Percentiles rank a stretch among this genome's conserved stretches.
Evolutionary conservation across 2,888 invertebrate species (phyloP).

Genomic region (Acleris laterana): DNA sequence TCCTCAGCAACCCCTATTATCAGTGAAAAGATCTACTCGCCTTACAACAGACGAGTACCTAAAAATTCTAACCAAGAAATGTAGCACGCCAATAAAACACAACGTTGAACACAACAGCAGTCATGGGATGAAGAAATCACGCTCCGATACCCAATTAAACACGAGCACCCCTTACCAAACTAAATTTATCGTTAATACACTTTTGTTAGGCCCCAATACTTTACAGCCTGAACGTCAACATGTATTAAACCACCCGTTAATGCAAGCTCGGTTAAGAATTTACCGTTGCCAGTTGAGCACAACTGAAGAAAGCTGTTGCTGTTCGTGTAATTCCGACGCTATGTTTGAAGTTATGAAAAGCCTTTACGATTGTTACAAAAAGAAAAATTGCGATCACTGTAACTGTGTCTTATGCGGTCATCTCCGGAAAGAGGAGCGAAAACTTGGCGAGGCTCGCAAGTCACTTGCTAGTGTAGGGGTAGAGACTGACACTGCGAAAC

Average conservation of each 20-base stretch:
- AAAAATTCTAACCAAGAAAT: constrained; percentile 10
- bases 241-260: constrained; percentile 2
- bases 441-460: background rate
- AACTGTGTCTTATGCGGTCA: constrained; percentile 2
- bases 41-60: constrained; percentile 6
- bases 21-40: background rate
- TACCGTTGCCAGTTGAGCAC: constrained; percentile 1
- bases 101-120: background rate
- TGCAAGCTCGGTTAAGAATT: constrained; percentile 13
- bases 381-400: constrained; percentile 4
- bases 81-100: background rate
- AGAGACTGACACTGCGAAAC: background rate
- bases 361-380: constrained; percentile 9
- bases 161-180: constrained; percentile 1
- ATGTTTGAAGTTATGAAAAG: constrained; percentile 10
- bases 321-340: constrained; percentile 1
- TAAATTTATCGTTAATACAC: constrained; percentile 3
- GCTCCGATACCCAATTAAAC: constrained; percentile 6
- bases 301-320: background rate
- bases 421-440: background rate
- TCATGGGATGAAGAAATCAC: background rate
- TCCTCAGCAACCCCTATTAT: background rate
- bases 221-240: background rate
- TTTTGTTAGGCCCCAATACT: background rate
- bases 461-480: background rate